Evolutionary conservation across 23 tunicate species (phyloP), one percentile per base, ranked within the genome.

Genomic region (Styela plicata): DNA sequence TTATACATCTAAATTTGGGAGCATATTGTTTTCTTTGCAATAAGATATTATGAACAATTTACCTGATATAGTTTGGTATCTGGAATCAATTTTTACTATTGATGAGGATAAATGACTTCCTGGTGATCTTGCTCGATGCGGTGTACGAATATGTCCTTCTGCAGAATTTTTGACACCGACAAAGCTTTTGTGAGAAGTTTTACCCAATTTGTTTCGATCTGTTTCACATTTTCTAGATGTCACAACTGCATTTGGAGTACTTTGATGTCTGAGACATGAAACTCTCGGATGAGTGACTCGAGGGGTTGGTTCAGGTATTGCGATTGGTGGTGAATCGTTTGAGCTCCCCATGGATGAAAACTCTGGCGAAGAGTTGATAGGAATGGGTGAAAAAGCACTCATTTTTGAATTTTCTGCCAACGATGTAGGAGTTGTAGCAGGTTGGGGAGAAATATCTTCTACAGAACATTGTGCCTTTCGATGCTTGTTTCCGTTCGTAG

Each of bases 81-180:
- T 44, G 57, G 57, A 44, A 13, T 44, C 57, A 44, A 67, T 17
- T 29, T 67, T 27, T 67, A 29, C 22, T 18, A 25, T 67, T 1
- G 71, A 67, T 16, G 71, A 67, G 18, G 71, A 67, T 1, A 67
- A 67, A 29, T 67, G 71, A 67, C 71, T 67, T 19, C 71, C 71
- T 29, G 71, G 71, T 27, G 71, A 67, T 27, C 71, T 1, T 67
- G 71, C 31, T 25, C 71, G 22, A 25, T 29, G 30, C 22, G 71
- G 71, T 16, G 71, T 67, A 27, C 31, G 31, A 67, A 24, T 67
- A 13, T 19, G 22, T 13, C 71, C 24, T 67, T 25, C 0, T 17
- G 19, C 30, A 1, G 22, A 18, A 19, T 29, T 29, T 27, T 25
- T 67, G 22, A 22, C 23, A 0, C 22, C 18, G 1, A 24, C 31